Conservation (phyloP, 1,140 invertebrate genomes). For the Amyelois transitella region DNA sequence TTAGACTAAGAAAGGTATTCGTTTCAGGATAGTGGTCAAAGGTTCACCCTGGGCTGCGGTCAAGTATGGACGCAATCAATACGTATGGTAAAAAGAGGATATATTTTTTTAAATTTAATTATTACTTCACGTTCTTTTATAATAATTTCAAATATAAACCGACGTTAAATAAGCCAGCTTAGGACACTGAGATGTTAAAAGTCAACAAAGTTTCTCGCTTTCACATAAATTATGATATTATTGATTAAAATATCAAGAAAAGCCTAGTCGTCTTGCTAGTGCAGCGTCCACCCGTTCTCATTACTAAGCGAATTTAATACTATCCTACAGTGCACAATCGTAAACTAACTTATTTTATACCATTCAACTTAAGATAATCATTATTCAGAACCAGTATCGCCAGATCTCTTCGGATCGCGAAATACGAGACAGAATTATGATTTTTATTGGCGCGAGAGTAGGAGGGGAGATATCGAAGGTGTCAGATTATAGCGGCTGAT, state of each 20-base stretch:
- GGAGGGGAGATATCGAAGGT: background rate
- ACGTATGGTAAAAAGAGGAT: too few species aligned
- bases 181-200: background rate
- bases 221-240: background rate
- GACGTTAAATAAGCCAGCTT: too few species aligned
- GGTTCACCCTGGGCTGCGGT: too few species aligned
- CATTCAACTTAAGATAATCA: conserved; percentile 31
- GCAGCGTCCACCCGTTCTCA: conserved; percentile 8
- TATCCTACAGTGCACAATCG: conserved; percentile 16
- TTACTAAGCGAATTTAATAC: conserved; percentile 41
- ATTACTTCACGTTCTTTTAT: too few species aligned
- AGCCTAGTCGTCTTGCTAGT: background rate
- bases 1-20: too few species aligned
- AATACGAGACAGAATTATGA: conserved; percentile 1
- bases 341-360: conserved; percentile 38
- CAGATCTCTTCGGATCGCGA: conserved; percentile 13
- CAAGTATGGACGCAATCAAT: too few species aligned
- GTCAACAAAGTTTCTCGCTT: background rate
- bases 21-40: too few species aligned
- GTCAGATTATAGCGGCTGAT: background rate
- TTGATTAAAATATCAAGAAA: background rate
- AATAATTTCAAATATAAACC: too few species aligned
- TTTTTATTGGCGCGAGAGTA: background rate
- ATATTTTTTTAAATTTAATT: too few species aligned
- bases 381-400: conserved; percentile 23